phyloP scores from a whole-genome alignment of 2,113 vertebrate genomes.

The Seriola quinqueradiata region DNA sequence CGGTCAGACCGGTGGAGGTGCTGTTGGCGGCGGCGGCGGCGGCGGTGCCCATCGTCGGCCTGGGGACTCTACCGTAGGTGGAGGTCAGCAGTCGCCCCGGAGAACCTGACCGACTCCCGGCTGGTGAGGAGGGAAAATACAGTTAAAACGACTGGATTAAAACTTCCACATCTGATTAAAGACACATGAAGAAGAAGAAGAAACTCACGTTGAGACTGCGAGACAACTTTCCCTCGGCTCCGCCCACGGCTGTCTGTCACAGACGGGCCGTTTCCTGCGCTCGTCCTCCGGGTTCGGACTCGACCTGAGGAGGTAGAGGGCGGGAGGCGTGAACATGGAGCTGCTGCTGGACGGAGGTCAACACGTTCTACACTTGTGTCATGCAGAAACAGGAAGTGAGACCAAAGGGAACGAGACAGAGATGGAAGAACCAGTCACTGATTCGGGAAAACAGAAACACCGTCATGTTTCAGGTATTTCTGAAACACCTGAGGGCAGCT shows the following conservation, averaged over 20 bases:
- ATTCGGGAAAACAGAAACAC: too few relatives aligned
- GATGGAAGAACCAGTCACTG: too few relatives aligned
- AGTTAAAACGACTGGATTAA: background rate
- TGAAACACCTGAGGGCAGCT: too few relatives aligned
- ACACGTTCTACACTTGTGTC: too few relatives aligned
- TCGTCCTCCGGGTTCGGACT: conserved; percentile 86
- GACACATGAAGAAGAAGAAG: background rate
- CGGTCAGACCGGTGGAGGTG: conserved; percentile 74
- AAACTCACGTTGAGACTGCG: conserved; percentile 95
- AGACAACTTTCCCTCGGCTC: conserved; percentile 92
- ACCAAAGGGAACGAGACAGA: too few relatives aligned
- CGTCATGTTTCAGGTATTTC: too few relatives aligned
- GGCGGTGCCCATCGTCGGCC: conserved; percentile 79
- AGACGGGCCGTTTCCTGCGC: conserved; percentile 62
- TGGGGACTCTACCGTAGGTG: conserved; percentile 86
- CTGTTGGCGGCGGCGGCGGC: conserved; percentile 67
- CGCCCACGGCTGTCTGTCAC: conserved; percentile 89
- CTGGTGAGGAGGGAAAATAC: conserved; percentile 67
- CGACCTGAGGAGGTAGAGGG: conserved; percentile 85
- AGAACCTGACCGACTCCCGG: conserved; percentile 95
- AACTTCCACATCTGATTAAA: background rate
- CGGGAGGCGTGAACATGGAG: too few relatives aligned
- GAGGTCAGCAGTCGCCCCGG: conserved; percentile 92
- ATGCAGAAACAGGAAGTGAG: too few relatives aligned
- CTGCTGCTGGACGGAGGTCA: too few relatives aligned